phyloP scores from a whole-genome alignment of 2,113 vertebrate genomes.

The Malurus elegans region DNA sequence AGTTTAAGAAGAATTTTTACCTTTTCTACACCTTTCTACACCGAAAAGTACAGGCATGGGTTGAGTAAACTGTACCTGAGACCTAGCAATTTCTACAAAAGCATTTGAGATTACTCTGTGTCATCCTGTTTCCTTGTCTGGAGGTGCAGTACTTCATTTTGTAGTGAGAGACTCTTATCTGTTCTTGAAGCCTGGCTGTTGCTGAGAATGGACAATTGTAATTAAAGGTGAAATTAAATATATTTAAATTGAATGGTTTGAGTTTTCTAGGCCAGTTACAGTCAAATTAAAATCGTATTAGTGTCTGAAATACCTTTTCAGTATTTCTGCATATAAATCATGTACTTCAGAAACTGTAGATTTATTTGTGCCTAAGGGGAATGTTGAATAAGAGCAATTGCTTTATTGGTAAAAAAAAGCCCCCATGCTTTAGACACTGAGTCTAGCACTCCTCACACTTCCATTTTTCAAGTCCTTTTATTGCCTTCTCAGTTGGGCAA shows the following conservation, averaged over 20 bases:
- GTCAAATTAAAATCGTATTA: constrained; percentile 54
- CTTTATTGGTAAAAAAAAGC: not conserved
- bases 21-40: constrained; percentile 13
- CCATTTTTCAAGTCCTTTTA: not conserved
- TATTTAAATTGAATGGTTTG: constrained; percentile 29
- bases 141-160: constrained; percentile 9
- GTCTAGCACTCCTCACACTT: not conserved
- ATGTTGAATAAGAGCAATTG: constrained; percentile 14
- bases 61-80: not conserved
- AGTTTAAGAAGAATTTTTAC: not conserved
- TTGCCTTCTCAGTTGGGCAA: not conserved
- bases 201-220: constrained; percentile 36
- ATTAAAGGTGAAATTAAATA: constrained; percentile 51
- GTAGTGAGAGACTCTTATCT: constrained; percentile 18
- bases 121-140: not conserved
- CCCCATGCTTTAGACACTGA: not conserved
- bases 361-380: not conserved
- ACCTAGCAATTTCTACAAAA: not conserved
- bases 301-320: constrained; percentile 38
- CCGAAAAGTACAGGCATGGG: not conserved
- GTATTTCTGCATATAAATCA: constrained; percentile 24
- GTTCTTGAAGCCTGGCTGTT: not conserved
- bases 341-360: constrained; percentile 20
- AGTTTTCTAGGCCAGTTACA: constrained; percentile 36
- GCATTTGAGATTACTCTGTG: not conserved